Percentiles rank a stretch among this genome's conserved stretches.
These are phyloP conservation scores for Ictidomys tridecemlineatus DNA, from an alignment of 2,113 vertebrate species.

Conservation along the genomic window DNA sequence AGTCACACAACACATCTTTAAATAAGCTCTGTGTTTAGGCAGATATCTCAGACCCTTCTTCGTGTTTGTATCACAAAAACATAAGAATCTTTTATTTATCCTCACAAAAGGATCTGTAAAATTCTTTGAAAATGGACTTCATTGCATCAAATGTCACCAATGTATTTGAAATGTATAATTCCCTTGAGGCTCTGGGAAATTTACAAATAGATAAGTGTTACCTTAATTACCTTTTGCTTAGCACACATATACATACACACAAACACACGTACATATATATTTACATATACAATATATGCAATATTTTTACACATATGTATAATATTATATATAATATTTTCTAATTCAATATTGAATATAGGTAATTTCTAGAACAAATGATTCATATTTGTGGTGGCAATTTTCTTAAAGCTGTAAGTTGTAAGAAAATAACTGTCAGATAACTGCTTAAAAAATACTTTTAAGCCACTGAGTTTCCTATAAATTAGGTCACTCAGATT, in stretches of 20 bases:
- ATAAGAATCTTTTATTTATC: background rate
- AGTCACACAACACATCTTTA: slow-evolving; percentile 19
- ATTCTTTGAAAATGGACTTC: background rate
- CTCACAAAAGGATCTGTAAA: background rate
- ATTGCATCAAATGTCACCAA: background rate
- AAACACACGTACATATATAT: background rate
- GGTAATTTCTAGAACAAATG: background rate
- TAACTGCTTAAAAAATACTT: slow-evolving; percentile 1
- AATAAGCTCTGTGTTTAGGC: background rate
- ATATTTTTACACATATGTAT: background rate
- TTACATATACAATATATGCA: background rate
- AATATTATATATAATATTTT: background rate
- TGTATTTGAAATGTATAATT: background rate
- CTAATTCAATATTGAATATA: background rate
- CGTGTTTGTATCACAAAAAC: background rate
- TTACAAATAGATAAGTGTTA: background rate
- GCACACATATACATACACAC: background rate
- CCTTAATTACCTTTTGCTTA: background rate
- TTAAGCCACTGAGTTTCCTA: background rate
- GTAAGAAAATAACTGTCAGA: background rate
- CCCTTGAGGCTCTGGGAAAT: background rate
- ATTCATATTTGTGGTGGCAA: background rate
- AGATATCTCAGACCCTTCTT: background rate
- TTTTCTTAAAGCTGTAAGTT: background rate
- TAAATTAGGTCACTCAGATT: background rate